Percentiles rank a stretch among this genome's conserved stretches.
Conservation (phyloP, 2,888 invertebrate species). For the Melanotus villosus region DNA sequence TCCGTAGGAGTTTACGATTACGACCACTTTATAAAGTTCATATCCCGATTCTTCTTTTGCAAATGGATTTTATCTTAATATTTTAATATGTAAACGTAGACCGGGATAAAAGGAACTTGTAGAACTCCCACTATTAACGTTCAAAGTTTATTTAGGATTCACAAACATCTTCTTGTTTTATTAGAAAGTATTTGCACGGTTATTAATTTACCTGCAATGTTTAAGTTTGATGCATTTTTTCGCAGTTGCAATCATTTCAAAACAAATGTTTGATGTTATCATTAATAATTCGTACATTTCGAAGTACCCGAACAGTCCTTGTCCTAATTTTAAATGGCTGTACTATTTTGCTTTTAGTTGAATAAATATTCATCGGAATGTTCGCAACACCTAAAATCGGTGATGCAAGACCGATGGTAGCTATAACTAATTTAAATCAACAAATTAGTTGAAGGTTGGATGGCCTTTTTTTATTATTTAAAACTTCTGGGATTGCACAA, state of each 20-base stretch:
- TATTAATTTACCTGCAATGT: background rate
- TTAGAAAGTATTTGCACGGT: conserved; percentile 5
- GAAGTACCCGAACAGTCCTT: background rate
- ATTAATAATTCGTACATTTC: background rate
- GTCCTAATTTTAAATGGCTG: conserved; percentile 2
- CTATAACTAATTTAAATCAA: conserved; percentile 13
- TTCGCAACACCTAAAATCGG: background rate
- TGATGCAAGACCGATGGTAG: conserved; percentile 7
- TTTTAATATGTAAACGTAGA: background rate
- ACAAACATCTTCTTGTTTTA: background rate
- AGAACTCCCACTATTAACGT: background rate
- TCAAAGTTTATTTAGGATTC: background rate
- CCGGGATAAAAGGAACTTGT: background rate
- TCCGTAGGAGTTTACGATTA: conserved; percentile 18
- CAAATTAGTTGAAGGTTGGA: conserved; percentile 17
- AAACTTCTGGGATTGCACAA: conserved; percentile 10
- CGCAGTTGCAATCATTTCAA: background rate
- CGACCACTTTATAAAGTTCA: conserved; percentile 6
- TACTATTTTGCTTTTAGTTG: background rate
- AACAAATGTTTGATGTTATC: conserved; percentile 5
- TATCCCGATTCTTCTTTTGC: background rate
- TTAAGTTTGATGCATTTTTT: conserved; percentile 4
- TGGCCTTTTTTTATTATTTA: background rate
- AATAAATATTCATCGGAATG: background rate
- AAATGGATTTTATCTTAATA: background rate